Conservation (phyloP, 1,140 invertebrate genomes). For the Teleogryllus occipitalis region DNA sequence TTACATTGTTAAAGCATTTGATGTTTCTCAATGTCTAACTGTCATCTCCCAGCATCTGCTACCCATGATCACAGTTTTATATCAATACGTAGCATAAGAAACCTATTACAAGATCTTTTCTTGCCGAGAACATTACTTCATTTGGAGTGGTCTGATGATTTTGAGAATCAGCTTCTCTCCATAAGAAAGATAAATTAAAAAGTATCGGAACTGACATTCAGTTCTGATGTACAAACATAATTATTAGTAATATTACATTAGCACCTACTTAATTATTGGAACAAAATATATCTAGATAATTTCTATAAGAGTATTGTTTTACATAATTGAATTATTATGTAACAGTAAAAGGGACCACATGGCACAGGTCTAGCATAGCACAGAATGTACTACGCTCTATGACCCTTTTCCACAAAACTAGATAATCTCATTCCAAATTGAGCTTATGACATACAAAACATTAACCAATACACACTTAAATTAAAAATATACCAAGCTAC, state of each 20-base stretch:
- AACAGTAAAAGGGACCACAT: neutral
- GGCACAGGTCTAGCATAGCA: neutral
- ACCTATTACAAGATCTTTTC: neutral
- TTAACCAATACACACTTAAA: neutral
- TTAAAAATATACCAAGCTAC: neutral
- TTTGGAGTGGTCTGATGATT: neutral
- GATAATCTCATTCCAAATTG: neutral
- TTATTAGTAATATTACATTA: neutral
- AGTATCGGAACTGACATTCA: neutral
- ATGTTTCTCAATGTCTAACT: neutral
- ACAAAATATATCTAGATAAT: neutral
- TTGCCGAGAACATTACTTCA: neutral
- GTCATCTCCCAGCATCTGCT: neutral
- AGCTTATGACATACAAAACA: slow-evolving; percentile 5
- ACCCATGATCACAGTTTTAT: neutral
- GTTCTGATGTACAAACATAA: neutral
- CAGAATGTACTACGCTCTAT: neutral
- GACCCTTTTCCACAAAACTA: neutral
- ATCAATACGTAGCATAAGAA: neutral
- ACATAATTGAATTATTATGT: neutral
- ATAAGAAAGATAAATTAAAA: neutral
- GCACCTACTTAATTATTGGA: neutral
- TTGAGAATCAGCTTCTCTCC: neutral
- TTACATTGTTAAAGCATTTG: neutral
- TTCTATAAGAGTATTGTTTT: neutral